Conservation (phyloP, 2,113 vertebrate genomes). For the Solea senegalensis region DNA sequence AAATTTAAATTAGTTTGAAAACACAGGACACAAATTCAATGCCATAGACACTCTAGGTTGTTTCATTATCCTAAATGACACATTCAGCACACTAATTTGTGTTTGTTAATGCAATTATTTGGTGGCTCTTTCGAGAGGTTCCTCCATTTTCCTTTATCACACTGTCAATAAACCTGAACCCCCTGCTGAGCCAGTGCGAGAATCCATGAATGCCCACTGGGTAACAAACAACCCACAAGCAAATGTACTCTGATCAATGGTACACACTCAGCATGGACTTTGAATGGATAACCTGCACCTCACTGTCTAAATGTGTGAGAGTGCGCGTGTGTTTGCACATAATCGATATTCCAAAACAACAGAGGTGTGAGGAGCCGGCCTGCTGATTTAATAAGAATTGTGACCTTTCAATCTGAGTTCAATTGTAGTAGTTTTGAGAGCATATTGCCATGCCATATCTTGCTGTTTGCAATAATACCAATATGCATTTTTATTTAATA, state of each 20-base stretch:
- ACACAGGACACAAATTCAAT: background rate
- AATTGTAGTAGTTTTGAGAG: background rate
- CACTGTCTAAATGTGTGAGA: conserved; percentile 30
- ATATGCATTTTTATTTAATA: too few species aligned
- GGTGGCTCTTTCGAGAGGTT: conserved; percentile 48
- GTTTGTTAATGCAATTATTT: conserved; percentile 61
- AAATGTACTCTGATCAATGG: conserved; percentile 57
- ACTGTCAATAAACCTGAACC: conserved; percentile 64
- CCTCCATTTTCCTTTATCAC: conserved; percentile 41
- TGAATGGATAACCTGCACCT: conserved; percentile 67
- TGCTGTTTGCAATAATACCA: too few species aligned
- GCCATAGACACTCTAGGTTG: too few species aligned
- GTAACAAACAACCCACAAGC: conserved; percentile 28
- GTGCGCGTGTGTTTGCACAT: background rate
- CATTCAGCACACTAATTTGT: conserved; percentile 43
- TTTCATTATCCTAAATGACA: background rate
- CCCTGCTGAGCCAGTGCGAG: conserved; percentile 41
- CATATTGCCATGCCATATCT: too few species aligned
- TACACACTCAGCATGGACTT: conserved; percentile 49
- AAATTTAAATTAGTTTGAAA: conserved; percentile 8
- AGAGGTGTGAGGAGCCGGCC: background rate
- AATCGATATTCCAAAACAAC: conserved; percentile 48
- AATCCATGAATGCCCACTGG: conserved; percentile 41
- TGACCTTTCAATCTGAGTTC: conserved; percentile 20
- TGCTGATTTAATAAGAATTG: conserved; percentile 29